phyloP scores from a whole-genome alignment of 1,140 invertebrate genomes.

The Papilio helenus region DNA sequence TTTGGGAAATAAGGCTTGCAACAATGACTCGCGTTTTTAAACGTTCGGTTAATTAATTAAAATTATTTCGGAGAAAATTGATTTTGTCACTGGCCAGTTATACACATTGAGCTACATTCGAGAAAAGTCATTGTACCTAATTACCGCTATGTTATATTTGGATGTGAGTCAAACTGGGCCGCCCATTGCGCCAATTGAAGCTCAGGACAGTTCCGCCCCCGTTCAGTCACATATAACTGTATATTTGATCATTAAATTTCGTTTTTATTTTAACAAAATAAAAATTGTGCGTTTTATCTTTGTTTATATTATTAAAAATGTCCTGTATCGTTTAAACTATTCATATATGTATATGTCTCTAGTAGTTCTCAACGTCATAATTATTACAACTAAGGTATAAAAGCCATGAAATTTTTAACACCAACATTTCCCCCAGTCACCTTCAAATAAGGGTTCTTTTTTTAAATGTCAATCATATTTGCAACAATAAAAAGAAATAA shows the following conservation, averaged over 20 bases:
- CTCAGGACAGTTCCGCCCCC: constrained; percentile 31
- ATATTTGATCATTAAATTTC: background rate
- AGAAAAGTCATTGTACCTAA: constrained; percentile 30
- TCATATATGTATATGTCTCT: too few relatives aligned
- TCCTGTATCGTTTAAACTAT: too few relatives aligned
- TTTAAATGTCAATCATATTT: too few relatives aligned
- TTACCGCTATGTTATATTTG: constrained; percentile 31
- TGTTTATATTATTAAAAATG: too few relatives aligned
- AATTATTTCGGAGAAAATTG: background rate
- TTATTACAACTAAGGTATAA: too few relatives aligned
- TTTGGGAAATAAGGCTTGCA: background rate
- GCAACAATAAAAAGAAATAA: too few relatives aligned
- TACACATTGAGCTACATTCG: constrained; percentile 18
- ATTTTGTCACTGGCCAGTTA: background rate
- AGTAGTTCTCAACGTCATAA: too few relatives aligned
- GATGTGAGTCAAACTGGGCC: constrained; percentile 34
- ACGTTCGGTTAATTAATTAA: background rate
- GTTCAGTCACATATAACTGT: background rate
- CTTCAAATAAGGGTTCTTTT: too few relatives aligned
- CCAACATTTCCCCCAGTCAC: too few relatives aligned
- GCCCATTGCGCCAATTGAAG: constrained; percentile 32
- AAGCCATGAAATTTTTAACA: too few relatives aligned
- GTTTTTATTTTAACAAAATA: background rate
- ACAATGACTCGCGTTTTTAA: background rate
- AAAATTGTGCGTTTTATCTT: background rate